Percentiles rank a stretch among this genome's conserved stretches.
Conservation (phyloP, 2,797 vertebrate genomes). For the Sternotherus odoratus region DNA sequence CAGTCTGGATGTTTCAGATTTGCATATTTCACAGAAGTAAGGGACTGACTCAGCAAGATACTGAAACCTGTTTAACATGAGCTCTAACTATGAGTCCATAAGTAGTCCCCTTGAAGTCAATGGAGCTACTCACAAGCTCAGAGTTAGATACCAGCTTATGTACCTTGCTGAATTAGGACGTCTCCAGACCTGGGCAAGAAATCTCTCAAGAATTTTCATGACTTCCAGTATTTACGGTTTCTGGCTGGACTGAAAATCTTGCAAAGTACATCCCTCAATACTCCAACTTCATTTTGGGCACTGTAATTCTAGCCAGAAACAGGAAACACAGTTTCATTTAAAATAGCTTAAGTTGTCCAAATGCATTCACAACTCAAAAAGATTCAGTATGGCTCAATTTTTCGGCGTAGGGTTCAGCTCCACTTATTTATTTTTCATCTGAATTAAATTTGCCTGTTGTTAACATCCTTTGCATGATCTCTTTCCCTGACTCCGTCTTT, state of each 20-base stretch:
- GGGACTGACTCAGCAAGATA: neutral
- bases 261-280: neutral
- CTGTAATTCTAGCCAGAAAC: neutral
- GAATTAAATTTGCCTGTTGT: neutral
- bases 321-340: neutral
- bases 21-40: neutral
- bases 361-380: neutral
- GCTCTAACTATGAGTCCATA: neutral
- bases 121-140: neutral
- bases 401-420: neutral
- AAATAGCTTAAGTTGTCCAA: neutral
- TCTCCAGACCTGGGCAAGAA: neutral
- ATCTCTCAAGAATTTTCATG: neutral
- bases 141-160: neutral
- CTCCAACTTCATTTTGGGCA: neutral
- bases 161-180: neutral
- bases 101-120: neutral
- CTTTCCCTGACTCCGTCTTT: neutral
- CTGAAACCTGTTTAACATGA: neutral
- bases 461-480: neutral
- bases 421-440: neutral
- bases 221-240: slow-evolving; percentile 3
- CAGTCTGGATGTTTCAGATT: neutral
- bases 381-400: neutral
- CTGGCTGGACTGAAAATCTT: neutral